Percentiles rank a stretch among this genome's conserved stretches.
Conservation (phyloP, 2,888 invertebrate genomes). For the Nomada fabriciana region DNA sequence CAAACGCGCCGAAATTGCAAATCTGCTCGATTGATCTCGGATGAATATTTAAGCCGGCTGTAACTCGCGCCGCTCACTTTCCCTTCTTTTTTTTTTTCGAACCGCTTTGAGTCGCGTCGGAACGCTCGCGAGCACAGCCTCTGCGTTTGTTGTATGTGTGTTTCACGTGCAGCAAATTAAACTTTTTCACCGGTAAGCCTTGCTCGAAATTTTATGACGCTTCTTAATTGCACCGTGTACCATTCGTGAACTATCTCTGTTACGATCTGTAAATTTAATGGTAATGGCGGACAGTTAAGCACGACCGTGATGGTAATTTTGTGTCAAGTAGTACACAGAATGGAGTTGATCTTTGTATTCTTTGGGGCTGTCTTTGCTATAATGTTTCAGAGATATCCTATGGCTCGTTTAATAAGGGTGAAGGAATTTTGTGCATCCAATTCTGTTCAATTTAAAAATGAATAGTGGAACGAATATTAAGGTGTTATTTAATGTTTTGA, state of each 20-base stretch:
- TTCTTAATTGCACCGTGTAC: slow-evolving; percentile 18
- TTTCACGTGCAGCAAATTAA: slow-evolving; percentile 1
- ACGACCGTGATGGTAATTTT: neutral
- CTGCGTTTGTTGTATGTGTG: neutral
- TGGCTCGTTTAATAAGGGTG: too few relatives aligned
- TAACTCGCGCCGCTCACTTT: slow-evolving; percentile 43
- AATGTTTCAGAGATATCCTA: too few relatives aligned
- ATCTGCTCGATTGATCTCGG: slow-evolving; percentile 70
- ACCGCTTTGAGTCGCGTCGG: slow-evolving; percentile 18
- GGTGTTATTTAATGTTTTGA: too few relatives aligned
- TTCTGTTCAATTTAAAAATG: too few relatives aligned
- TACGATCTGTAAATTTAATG: slow-evolving; percentile 22
- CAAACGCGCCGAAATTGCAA: slow-evolving; percentile 68
- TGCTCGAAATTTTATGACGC: slow-evolving; percentile 18
- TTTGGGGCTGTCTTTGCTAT: too few relatives aligned
- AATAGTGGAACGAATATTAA: too few relatives aligned
- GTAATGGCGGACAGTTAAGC: slow-evolving; percentile 14
- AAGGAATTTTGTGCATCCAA: too few relatives aligned
- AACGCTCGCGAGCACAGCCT: neutral
- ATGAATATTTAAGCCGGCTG: slow-evolving; percentile 76
- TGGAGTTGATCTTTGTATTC: too few relatives aligned
- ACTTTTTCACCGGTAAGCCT: slow-evolving; percentile 10
- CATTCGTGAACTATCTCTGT: slow-evolving; percentile 15
- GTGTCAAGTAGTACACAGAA: too few relatives aligned
- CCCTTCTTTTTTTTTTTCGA: slow-evolving; percentile 19